Evolutionary conservation across 1,140 invertebrate species (phyloP).

Genomic region (Drosophila tani): DNA sequence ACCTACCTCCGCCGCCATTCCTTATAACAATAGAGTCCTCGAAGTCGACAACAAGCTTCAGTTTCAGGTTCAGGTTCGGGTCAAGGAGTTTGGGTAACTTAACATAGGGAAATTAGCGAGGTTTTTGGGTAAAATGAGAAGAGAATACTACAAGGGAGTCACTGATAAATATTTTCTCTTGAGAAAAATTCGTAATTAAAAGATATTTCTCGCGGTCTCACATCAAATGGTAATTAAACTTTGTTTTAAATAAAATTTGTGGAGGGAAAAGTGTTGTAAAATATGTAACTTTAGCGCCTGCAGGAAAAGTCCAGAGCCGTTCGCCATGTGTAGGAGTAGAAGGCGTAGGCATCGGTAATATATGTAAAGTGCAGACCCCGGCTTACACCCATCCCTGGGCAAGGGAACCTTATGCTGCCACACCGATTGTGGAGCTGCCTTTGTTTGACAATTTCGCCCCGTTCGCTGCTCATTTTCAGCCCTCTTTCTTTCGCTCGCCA

Average conservation of each 20-base stretch:
- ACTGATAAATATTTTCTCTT: not conserved
- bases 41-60: not conserved
- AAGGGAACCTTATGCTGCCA: conserved; percentile 16
- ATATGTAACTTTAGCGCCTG: not conserved
- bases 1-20: too few species aligned
- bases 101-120: not conserved
- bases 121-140: not conserved
- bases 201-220: not conserved
- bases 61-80: too few species aligned
- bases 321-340: conserved; percentile 22
- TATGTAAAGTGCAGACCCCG: conserved; percentile 43
- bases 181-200: too few species aligned
- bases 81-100: too few species aligned
- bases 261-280: not conserved
- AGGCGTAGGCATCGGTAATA: conserved; percentile 25
- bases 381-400: not conserved
- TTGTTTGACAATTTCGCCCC: conserved; percentile 70
- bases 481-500: conserved; percentile 27
- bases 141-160: not conserved
- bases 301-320: not conserved
- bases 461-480: conserved; percentile 67
- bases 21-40: not conserved
- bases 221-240: conserved; percentile 6
- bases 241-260: not conserved
- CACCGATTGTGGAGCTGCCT: conserved; percentile 42